A percentile compares a stretch with the other conserved stretches of the same genome.
These are phyloP conservation scores for Drosophila phalerata DNA, from an alignment of 2,888 invertebrate species.

Conservation along the genomic window DNA sequence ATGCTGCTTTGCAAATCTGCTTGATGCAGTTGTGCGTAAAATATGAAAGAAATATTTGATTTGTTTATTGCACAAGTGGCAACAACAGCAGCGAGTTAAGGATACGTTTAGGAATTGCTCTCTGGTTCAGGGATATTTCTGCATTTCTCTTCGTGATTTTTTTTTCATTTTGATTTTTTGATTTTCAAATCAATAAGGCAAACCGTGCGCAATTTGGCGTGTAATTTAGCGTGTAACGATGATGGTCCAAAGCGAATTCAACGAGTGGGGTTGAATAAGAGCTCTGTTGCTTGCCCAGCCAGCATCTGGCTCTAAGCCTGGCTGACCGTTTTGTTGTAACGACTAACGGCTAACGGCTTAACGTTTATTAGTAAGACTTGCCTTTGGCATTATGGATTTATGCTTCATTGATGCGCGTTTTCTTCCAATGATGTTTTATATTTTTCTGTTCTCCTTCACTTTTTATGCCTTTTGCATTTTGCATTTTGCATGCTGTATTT, in stretches of 20 bases:
- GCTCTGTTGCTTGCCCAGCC: slow-evolving; percentile 6
- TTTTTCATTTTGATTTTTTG: slow-evolving; percentile 25
- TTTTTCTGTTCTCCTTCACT: slow-evolving; percentile 6
- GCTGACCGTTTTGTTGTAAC: slow-evolving; percentile 48
- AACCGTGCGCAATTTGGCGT: slow-evolving; percentile 74
- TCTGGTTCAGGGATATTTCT: slow-evolving; percentile 19
- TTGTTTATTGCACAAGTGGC: slow-evolving; percentile 77
- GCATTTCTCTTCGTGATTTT: slow-evolving; percentile 8
- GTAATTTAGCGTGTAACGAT: slow-evolving; percentile 79
- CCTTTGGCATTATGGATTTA: slow-evolving; percentile 66
- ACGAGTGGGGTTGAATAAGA: slow-evolving; percentile 21
- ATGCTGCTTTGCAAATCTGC: slow-evolving; percentile 42
- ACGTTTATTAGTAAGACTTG: slow-evolving; percentile 76
- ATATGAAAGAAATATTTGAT: slow-evolving; percentile 78
- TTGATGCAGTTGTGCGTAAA: slow-evolving; percentile 73
- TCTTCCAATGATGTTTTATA: slow-evolving; percentile 54
- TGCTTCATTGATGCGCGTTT: slow-evolving; percentile 77
- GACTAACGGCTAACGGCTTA: slow-evolving; percentile 43
- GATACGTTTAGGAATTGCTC: slow-evolving; percentile 38
- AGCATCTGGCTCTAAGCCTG: slow-evolving; percentile 7
- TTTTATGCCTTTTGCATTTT: slow-evolving; percentile 19
- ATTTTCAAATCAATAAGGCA: slow-evolving; percentile 73
- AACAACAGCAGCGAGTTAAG: slow-evolving; percentile 32
- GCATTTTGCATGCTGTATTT: slow-evolving; percentile 24
- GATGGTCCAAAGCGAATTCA: slow-evolving; percentile 55